These are phyloP conservation scores for Drosophila ustulata DNA, from an alignment of 2,888 invertebrate species.

Conservation along the genomic window DNA sequence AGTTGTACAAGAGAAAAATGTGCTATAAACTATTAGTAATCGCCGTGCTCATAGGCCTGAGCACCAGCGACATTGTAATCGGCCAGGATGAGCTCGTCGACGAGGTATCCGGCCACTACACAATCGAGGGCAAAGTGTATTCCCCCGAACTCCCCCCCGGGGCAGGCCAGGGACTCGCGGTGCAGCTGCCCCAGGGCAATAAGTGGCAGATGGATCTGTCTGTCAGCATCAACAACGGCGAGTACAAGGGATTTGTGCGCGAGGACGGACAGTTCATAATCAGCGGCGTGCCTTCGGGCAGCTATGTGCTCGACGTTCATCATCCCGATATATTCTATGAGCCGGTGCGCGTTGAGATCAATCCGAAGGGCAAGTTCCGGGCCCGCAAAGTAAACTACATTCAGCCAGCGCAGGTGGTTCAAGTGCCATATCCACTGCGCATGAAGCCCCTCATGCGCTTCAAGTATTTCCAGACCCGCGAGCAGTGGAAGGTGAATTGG, in stretches of 20 bases:
- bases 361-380: conserved; percentile 97
- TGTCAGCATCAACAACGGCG: conserved; percentile 94
- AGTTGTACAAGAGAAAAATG: conserved; percentile 48
- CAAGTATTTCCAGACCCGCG: conserved; percentile 96
- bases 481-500: conserved; percentile 92
- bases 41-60: conserved; percentile 45
- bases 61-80: conserved; percentile 68
- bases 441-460: conserved; percentile 93
- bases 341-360: conserved; percentile 97
- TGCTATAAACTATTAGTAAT: conserved; percentile 51
- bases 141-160: conserved; percentile 87
- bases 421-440: conserved; percentile 96
- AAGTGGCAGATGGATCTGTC: conserved; percentile 92
- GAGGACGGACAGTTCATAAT: conserved; percentile 96
- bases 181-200: conserved; percentile 74
- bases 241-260: conserved; percentile 94
- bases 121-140: conserved; percentile 93
- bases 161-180: conserved; percentile 31
- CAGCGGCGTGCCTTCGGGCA: conserved; percentile 95
- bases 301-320: conserved; percentile 96
- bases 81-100: conserved; percentile 81
- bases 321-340: conserved; percentile 97
- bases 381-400: conserved; percentile 97
- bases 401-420: conserved; percentile 95
- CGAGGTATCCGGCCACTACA: conserved; percentile 87